phyloP scores from a whole-genome alignment of 2,888 invertebrate genomes.

The Tethea ocularis region DNA sequence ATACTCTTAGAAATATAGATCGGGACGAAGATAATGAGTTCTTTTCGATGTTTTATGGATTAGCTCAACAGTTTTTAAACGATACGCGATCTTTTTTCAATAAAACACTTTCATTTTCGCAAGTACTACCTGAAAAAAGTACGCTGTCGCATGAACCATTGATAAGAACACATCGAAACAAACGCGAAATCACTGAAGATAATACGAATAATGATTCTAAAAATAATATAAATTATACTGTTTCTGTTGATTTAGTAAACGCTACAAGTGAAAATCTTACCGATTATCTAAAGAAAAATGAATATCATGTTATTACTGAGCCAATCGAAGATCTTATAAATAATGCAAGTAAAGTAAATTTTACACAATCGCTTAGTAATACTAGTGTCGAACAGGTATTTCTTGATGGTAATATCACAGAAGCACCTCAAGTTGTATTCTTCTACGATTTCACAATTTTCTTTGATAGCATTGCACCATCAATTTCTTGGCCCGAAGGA shows the following conservation, averaged over 20 bases:
- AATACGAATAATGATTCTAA: constrained; percentile 10
- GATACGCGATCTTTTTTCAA: constrained; percentile 55
- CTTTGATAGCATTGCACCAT: constrained; percentile 41
- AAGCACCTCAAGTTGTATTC: constrained; percentile 45
- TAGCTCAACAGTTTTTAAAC: constrained; percentile 55
- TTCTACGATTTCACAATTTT: constrained; percentile 56
- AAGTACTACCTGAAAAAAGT: constrained; percentile 25
- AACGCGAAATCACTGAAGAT: constrained; percentile 41
- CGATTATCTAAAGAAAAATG: constrained; percentile 23
- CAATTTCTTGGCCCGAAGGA: constrained; percentile 36
- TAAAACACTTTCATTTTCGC: constrained; percentile 35
- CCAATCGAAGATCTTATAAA: neutral
- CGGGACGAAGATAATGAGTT: constrained; percentile 56
- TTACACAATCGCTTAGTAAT: neutral
- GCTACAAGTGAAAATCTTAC: constrained; percentile 17
- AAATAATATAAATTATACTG: constrained; percentile 13
- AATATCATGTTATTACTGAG: constrained; percentile 18
- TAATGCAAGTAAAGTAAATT: neutral
- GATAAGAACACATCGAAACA: constrained; percentile 50
- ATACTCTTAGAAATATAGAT: constrained; percentile 52
- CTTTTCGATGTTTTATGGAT: constrained; percentile 44
- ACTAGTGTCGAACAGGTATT: neutral
- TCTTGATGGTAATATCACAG: constrained; percentile 28
- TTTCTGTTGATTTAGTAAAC: constrained; percentile 27
- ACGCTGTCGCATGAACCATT: constrained; percentile 24